These are phyloP conservation scores for Ctenomys sociabilis DNA, from an alignment of 2,113 vertebrate genomes.

Conservation along the genomic window DNA sequence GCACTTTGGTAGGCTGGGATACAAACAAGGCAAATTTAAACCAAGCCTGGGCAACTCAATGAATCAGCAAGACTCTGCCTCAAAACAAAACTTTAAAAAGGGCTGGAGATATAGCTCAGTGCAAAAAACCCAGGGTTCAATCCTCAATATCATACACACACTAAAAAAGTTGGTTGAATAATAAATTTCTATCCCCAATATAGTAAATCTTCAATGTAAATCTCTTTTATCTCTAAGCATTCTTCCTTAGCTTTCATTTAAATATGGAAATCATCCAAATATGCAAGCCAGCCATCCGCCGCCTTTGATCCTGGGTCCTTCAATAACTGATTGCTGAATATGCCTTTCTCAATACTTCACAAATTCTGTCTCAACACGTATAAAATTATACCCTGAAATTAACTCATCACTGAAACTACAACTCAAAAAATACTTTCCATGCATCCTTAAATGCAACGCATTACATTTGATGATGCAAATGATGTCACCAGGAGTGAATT, in stretches of 20 bases:
- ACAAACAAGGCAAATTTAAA: neutral
- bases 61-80: neutral
- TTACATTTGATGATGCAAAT: neutral
- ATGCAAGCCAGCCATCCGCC: neutral
- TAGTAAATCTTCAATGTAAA: neutral
- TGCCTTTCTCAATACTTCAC: neutral
- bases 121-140: neutral
- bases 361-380: neutral
- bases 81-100: neutral
- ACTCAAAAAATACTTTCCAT: neutral
- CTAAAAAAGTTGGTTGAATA: neutral
- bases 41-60: neutral
- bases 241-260: neutral
- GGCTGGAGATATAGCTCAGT: neutral
- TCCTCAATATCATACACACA: neutral
- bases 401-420: neutral
- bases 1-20: neutral
- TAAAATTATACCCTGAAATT: slow-evolving; percentile 1
- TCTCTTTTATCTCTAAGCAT: neutral
- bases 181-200: neutral
- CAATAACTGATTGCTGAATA: neutral
- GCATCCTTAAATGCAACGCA: neutral
- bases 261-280: neutral
- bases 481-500: neutral
- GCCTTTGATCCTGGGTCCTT: neutral